Percentiles rank a stretch among this genome's conserved stretches.
These are phyloP conservation scores for Pomatostomus ruficeps DNA, from an alignment of 2,113 vertebrate genomes.

Conservation along the genomic window DNA sequence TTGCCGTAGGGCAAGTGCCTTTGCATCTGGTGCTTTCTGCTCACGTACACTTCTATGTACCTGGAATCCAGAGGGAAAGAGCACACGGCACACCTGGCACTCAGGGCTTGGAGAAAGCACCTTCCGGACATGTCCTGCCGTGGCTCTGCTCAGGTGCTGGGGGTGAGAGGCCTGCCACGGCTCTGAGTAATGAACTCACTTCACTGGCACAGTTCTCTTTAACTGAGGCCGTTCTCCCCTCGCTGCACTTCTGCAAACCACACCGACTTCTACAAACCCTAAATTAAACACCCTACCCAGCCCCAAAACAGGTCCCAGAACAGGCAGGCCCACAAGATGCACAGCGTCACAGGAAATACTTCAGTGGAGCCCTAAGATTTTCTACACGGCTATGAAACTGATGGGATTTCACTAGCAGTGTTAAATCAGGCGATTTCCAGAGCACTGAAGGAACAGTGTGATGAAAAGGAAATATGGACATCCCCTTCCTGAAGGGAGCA, in stretches of 20 bases:
- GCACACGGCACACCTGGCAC: accelerated
- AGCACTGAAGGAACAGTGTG: neutral
- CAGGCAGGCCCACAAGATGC: neutral
- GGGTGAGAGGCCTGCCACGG: accelerated
- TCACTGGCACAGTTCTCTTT: neutral
- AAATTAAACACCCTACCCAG: too few species aligned
- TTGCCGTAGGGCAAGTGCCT: conserved; percentile 18
- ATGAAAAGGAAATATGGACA: accelerated
- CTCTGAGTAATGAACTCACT: neutral
- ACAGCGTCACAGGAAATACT: neutral
- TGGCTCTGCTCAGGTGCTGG: neutral
- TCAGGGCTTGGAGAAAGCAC: accelerated
- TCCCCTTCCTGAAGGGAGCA: neutral
- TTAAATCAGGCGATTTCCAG: accelerated
- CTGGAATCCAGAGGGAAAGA: conserved; percentile 55
- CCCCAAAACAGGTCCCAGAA: neutral
- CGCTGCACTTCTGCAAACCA: accelerated
- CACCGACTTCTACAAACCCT: neutral
- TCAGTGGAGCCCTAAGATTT: neutral
- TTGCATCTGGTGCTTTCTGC: conserved; percentile 75
- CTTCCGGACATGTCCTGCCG: accelerated
- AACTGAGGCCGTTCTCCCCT: neutral
- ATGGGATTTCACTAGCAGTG: too few species aligned
- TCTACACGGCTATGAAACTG: accelerated
- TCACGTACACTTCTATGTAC: conserved; percentile 90